These are phyloP conservation scores for Mactromeris polynyma DNA, from an alignment of 2,888 invertebrate genomes.

Conservation along the genomic window DNA sequence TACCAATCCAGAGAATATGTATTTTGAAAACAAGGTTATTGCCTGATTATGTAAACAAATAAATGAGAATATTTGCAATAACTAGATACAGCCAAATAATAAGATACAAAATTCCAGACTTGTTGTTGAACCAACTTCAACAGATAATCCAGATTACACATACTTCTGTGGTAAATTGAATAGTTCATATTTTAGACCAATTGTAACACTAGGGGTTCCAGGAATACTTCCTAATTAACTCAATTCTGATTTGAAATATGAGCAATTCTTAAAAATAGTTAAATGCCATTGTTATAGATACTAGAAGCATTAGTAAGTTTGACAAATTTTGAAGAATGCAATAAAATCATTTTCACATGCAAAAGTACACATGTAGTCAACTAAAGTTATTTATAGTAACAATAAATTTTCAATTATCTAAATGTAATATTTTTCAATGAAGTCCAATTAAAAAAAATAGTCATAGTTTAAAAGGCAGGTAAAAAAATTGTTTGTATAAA, in stretches of 20 bases:
- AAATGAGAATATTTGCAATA: too few species aligned
- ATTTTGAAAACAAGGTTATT: not conserved
- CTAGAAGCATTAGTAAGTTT: not conserved
- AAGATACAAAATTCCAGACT: too few species aligned
- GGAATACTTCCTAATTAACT: conserved; percentile 12
- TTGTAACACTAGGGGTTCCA: conserved; percentile 37
- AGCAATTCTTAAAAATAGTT: not conserved
- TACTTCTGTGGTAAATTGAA: not conserved
- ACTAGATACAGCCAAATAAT: too few species aligned
- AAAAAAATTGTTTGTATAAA: conserved; percentile 34
- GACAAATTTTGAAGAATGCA: conserved; percentile 1
- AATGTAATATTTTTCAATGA: not conserved
- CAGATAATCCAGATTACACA: not conserved
- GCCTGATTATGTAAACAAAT: too few species aligned
- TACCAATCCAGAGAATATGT: too few species aligned
- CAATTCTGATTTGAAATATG: not conserved
- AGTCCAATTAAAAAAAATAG: not conserved
- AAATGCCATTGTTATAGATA: not conserved
- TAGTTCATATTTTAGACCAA: not conserved
- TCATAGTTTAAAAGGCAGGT: conserved; percentile 1
- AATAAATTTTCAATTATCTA: not conserved
- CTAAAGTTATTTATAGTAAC: not conserved
- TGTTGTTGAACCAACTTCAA: not conserved
- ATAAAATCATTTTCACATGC: not conserved
- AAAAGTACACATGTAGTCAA: not conserved